Percentiles rank a stretch among this genome's conserved stretches.
These are phyloP conservation scores for Narcine bancroftii DNA, from an alignment of 2,113 vertebrate genomes.

Conservation along the genomic window DNA sequence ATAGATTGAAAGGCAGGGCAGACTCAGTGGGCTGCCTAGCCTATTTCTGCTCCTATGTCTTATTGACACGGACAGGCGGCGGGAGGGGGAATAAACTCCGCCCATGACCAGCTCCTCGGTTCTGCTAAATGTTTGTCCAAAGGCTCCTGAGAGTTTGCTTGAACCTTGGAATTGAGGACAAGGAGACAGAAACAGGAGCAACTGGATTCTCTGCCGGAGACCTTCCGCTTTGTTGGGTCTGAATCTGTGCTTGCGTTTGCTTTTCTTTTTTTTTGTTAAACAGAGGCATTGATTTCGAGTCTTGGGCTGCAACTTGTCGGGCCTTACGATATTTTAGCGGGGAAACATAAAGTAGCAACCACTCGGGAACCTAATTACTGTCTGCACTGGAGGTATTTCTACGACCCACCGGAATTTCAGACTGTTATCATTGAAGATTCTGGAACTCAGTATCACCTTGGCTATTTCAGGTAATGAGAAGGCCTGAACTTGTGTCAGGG, in stretches of 20 bases:
- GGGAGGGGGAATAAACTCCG: no score
- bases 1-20: no score
- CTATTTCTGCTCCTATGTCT: no score
- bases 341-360: slow-evolving; percentile 66
- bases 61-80: no score
- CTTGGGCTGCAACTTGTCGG: slow-evolving; percentile 81
- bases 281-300: slow-evolving; percentile 68
- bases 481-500: no score
- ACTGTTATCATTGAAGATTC: slow-evolving; percentile 71
- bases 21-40: no score
- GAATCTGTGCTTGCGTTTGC: background rate
- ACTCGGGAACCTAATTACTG: slow-evolving; percentile 63
- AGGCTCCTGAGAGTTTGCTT: background rate
- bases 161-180: background rate
- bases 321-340: slow-evolving; percentile 84
- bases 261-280: slow-evolving; percentile 42
- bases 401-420: slow-evolving; percentile 94
- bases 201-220: background rate
- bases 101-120: no score
- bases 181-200: background rate
- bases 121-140: no score
- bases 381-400: slow-evolving; percentile 91
- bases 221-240: background rate
- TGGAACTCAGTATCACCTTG: slow-evolving; percentile 80
- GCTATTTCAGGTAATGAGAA: slow-evolving; percentile 82